phyloP scores from a whole-genome alignment of 1,140 invertebrate genomes.

The Drosophila parabipectinata region DNA sequence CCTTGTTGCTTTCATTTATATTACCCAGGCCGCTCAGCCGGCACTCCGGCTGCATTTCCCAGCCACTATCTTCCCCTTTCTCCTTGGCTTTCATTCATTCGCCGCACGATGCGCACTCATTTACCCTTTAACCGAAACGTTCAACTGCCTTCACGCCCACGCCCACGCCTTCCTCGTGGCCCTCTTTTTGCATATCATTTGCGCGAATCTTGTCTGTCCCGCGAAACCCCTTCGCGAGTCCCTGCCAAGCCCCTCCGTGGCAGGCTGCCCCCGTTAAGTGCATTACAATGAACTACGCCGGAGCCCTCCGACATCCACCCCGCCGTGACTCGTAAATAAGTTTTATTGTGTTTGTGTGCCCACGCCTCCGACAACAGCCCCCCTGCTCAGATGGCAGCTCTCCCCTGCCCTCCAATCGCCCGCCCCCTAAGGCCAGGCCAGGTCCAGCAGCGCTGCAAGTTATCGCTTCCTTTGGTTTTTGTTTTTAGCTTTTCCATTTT shows the following conservation, averaged over 20 bases:
- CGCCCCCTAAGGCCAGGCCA: background rate
- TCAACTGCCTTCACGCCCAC: conserved; percentile 46
- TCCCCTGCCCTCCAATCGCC: background rate
- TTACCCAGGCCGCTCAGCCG: conserved; percentile 51
- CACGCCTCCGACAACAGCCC: conserved; percentile 53
- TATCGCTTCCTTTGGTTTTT: conserved; percentile 76
- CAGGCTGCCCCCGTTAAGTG: conserved; percentile 57
- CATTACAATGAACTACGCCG: conserved; percentile 78
- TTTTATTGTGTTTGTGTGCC: conserved; percentile 77
- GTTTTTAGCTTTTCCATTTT: conserved; percentile 41
- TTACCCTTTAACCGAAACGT: conserved; percentile 75
- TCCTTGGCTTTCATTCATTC: conserved; percentile 62
- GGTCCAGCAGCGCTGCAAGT: conserved; percentile 62
- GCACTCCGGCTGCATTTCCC: conserved; percentile 15
- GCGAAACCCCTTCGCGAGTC: background rate
- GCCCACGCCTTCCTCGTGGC: background rate
- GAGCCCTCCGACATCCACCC: conserved; percentile 46
- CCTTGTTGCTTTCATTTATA: conserved; percentile 73
- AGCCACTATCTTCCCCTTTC: conserved; percentile 1
- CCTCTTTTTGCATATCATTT: conserved; percentile 72
- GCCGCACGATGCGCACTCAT: conserved; percentile 76
- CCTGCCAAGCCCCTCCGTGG: background rate
- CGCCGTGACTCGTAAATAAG: conserved; percentile 81
- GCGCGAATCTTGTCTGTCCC: conserved; percentile 66
- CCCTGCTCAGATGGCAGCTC: background rate